Percentiles rank a stretch among this genome's conserved stretches.
These are phyloP conservation scores for Peromyscus nudipes DNA, from an alignment of 2,797 vertebrate species.

Conservation along the genomic window DNA sequence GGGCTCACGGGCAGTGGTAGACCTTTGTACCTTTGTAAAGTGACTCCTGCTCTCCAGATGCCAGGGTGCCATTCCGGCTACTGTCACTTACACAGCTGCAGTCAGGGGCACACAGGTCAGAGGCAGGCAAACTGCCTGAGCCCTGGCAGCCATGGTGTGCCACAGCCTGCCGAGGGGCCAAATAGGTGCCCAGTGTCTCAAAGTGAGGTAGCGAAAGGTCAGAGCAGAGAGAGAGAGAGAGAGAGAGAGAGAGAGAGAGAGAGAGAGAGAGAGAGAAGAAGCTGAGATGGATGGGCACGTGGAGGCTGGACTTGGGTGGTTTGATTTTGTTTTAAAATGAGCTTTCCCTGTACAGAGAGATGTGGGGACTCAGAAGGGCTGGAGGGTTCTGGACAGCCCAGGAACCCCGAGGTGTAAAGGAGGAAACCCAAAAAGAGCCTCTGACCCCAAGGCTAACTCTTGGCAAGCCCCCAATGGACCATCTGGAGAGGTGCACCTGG, in stretches of 20 bases:
- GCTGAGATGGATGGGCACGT: background rate
- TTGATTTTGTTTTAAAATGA: background rate
- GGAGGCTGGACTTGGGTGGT: background rate
- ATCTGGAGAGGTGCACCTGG: background rate
- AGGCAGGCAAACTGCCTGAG: background rate
- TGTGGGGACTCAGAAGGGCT: background rate
- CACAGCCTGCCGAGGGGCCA: background rate
- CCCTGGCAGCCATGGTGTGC: background rate
- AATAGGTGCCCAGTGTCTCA: fast-evolving
- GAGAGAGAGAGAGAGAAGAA: background rate
- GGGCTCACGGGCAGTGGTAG: background rate
- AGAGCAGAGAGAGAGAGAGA: background rate
- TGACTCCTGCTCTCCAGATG: background rate
- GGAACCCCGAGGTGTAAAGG: background rate
- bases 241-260: no score
- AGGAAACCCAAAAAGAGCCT: no score
- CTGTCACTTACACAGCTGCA: background rate
- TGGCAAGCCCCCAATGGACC: background rate
- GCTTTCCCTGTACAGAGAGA: background rate
- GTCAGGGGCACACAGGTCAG: background rate
- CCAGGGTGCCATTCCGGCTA: background rate
- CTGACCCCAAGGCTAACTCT: background rate
- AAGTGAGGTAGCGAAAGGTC: background rate
- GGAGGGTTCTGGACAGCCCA: background rate
- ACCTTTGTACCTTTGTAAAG: background rate